A percentile compares a stretch with the other conserved stretches of the same genome.
These are phyloP conservation scores for Lipotes vexillifer DNA, from an alignment of 2,113 vertebrate genomes.

Conservation along the genomic window DNA sequence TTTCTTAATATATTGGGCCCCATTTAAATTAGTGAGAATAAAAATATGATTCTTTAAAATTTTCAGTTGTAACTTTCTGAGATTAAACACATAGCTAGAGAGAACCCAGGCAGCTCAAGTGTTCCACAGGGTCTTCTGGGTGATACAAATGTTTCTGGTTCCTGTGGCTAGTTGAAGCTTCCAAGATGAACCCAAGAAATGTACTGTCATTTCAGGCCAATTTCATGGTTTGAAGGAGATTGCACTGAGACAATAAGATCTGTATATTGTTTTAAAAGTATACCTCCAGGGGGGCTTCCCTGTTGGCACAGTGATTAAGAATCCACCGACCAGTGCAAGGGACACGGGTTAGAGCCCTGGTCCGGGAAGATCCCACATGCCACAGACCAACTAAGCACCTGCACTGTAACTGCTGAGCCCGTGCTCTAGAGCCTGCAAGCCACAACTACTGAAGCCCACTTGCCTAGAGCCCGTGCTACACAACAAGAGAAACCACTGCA, in stretches of 20 bases:
- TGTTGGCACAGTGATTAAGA: no score
- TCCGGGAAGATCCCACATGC: no score
- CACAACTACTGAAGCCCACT: no score
- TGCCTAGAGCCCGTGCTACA: no score
- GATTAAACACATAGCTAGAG: not conserved
- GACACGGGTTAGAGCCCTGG: no score
- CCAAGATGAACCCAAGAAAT: not conserved
- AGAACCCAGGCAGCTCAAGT: rapidly evolving
- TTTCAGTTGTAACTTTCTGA: not conserved
- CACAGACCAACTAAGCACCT: no score
- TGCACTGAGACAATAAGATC: not conserved
- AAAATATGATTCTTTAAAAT: not conserved
- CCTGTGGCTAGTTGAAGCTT: not conserved
- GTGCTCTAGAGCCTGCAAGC: no score
- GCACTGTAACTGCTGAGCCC: no score
- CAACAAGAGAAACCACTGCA: no score
- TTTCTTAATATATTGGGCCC: not conserved
- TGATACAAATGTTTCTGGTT: not conserved
- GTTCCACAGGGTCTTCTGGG: not conserved
- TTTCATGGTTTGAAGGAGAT: not conserved
- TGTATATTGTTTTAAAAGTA: not conserved
- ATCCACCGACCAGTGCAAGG: no score
- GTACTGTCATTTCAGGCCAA: not conserved
- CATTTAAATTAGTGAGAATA: not conserved
- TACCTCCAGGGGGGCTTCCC: not conserved